Percentiles rank a stretch among this genome's conserved stretches.
These are phyloP conservation scores for Lepus oiostolus DNA, from an alignment of 2,797 vertebrate genomes.

Conservation along the genomic window DNA sequence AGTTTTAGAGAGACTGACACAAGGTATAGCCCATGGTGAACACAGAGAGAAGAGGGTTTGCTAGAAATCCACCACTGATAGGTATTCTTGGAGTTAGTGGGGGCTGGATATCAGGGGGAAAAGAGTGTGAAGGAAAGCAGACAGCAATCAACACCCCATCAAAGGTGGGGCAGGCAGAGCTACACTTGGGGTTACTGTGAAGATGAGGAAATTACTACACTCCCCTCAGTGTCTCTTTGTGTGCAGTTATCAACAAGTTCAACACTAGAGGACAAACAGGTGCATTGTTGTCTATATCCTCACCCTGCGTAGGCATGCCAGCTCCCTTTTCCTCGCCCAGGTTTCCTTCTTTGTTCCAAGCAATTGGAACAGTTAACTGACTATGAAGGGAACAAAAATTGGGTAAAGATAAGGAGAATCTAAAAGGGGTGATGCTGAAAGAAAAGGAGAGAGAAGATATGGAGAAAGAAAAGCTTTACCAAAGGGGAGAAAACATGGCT, in stretches of 20 bases:
- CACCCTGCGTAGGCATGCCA: background rate
- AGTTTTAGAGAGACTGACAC: background rate
- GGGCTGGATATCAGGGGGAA: background rate
- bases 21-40: background rate
- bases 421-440: background rate
- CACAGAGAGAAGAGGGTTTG: background rate
- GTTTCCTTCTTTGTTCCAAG: background rate
- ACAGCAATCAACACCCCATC: no score
- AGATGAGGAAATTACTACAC: background rate
- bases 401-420: background rate
- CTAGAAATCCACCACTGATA: background rate
- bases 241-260: accelerated
- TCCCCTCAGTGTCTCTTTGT: background rate
- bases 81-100: background rate
- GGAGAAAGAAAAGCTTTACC: background rate
- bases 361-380: accelerated
- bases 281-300: accelerated
- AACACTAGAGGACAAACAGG: background rate
- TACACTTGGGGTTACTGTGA: background rate
- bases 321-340: no score
- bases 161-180: background rate
- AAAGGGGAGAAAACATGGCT: background rate
- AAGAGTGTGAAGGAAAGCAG: background rate
- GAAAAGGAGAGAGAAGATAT: background rate
- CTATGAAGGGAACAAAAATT: background rate